Base-by-base conservation (phyloP, 2,888 invertebrate species). In the Spatulosminthurus flaviceps region DNA sequence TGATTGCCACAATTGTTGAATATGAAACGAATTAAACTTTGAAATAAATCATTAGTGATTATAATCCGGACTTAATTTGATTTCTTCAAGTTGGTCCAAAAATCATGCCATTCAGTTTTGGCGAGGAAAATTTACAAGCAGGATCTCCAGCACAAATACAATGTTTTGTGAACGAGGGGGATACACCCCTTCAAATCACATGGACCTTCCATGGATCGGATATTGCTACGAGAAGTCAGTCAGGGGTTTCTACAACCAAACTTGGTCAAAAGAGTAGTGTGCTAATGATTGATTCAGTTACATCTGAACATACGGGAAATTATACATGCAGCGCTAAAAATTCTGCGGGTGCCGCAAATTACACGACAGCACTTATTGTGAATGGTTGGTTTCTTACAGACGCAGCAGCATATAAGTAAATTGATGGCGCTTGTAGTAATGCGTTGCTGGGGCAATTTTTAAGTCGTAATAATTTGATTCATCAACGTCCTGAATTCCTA, bases 301-400 rank as follows among this genome's bases (percentile, higher is more conserved):
- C 91, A 79, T 92, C 91, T 64, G 89, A 90, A 79, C 93, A 94
- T 87, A 91, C 92, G 83, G 94, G 94, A 80, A 90, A 91, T 87
- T 94, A 93, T 86, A 93, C 92, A 69, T 94, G 94, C 87, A 90
- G 91, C 79, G 94, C 93, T 34, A 90, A 89, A 83, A 94, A 94
- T 88, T 89, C 88, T 86, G 93, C 93, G 61, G 94, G 94, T 83
- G 89, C 89, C 85, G 90, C 91, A 84, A 91, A 91, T 88, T 91
- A 92, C 86, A 90, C 91, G 72, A 90, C 93, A 85, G 89, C 90
- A 85, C 89, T 94, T 86, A 90, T 91, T 89, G 92, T 94, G 16
- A 78, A 78, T 66, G 82, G 82, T 82, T 28, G 16, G 74, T 42
- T 61, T 21, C 16, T 21, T 26, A 64, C 2, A 71, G 1, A 13